Evolutionary conservation across 2,888 invertebrate genomes (phyloP).

Genomic region (Lasioglossum calceatum): DNA sequence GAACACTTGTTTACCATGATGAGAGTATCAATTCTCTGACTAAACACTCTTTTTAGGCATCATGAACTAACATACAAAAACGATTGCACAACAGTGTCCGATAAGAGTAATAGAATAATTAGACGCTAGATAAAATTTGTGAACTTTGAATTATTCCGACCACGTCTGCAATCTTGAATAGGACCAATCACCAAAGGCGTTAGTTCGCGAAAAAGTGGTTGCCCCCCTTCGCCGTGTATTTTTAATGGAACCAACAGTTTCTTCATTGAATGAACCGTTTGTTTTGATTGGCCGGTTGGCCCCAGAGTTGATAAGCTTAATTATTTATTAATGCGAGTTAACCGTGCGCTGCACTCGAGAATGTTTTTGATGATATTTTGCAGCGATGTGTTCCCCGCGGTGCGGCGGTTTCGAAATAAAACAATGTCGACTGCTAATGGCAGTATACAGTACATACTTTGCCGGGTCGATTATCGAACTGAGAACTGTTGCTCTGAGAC

Average conservation of each 20-base stretch:
- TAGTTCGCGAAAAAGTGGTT: not conserved
- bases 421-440: not conserved
- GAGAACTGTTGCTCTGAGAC: not conserved
- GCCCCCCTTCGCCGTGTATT: not conserved
- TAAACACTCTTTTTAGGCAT: not conserved
- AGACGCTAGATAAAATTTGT: not conserved
- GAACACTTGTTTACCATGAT: not conserved
- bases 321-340: conserved; percentile 21
- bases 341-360: not conserved
- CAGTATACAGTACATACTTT: not conserved
- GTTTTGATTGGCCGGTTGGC: not conserved
- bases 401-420: not conserved
- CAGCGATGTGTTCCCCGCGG: not conserved
- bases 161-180: not conserved
- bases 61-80: not conserved
- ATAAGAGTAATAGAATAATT: not conserved
- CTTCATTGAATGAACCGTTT: conserved; percentile 3
- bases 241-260: conserved; percentile 15
- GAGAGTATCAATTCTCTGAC: not conserved
- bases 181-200: not conserved
- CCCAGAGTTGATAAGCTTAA: conserved; percentile 8
- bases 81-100: not conserved
- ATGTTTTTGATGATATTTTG: not conserved
- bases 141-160: not conserved
- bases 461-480: not conserved